Evolutionary conservation across 1,140 invertebrate species (phyloP).

Genomic region (Elymnias hypermnestra): DNA sequence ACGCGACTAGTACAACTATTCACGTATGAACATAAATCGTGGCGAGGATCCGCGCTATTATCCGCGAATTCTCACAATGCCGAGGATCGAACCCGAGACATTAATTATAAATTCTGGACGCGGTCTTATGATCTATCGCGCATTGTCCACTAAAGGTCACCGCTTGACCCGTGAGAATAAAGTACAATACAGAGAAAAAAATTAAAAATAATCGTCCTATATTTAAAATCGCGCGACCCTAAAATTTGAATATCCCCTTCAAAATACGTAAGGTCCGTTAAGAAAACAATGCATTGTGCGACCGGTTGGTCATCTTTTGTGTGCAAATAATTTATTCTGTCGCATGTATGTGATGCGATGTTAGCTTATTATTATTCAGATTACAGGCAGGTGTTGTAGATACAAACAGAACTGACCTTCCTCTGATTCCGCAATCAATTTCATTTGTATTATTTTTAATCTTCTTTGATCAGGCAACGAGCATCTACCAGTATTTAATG

Average conservation of each 20-base stretch:
- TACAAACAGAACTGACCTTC: conserved; percentile 61
- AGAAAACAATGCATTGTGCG: conserved; percentile 62
- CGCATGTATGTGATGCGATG: conserved; percentile 45
- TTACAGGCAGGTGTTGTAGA: conserved; percentile 45
- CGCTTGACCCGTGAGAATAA: conserved; percentile 70
- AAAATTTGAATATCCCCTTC: conserved; percentile 71
- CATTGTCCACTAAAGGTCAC: conserved; percentile 63
- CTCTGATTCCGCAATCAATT: neutral
- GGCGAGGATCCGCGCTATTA: conserved; percentile 43
- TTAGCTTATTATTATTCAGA: conserved; percentile 62
- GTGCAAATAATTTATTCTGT: conserved; percentile 60
- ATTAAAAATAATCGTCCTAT: conserved; percentile 41
- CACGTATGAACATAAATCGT: conserved; percentile 49
- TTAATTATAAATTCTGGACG: conserved; percentile 70
- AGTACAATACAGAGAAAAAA: conserved; percentile 38
- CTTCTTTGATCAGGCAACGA: neutral
- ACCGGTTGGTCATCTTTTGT: conserved; percentile 49
- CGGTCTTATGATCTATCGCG: conserved; percentile 43
- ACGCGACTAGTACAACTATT: conserved; percentile 42
- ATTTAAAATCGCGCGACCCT: conserved; percentile 65
- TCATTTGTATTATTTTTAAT: neutral
- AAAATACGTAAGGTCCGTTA: conserved; percentile 38
- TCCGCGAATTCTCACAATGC: conserved; percentile 59
- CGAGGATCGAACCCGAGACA: conserved; percentile 35
- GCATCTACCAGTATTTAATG: neutral